Base-by-base conservation (phyloP, 2,797 vertebrate genomes). In the Dicrostonyx torquatus region DNA sequence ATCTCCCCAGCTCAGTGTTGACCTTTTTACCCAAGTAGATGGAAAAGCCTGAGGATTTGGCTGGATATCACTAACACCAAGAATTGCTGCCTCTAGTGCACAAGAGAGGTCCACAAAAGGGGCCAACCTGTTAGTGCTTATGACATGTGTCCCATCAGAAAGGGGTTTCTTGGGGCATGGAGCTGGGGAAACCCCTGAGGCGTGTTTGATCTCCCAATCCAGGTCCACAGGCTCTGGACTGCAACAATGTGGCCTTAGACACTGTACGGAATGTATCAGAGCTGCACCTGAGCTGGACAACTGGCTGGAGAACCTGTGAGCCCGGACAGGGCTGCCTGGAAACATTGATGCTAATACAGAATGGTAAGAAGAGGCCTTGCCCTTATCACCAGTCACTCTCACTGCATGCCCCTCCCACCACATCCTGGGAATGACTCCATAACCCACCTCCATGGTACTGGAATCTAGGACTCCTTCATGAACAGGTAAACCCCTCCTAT, bases 161-260 rank as follows among this genome's bases (percentile, higher is more conserved):
- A 50, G 31, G 45, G 66, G 1, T 14, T 20, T 88, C 14, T 66
- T 0, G 4, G 55, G 34, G 31, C 29, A 22, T 17, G 2, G 3
- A 17, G 8, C 22, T 11, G 6, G 18, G 26, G 62, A 45, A 5
- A 20, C 17, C 31, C 3, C 43, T 94, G 24, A 93, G 13, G n/a
- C 20, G 83, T 15, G 12, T 89, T 64, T 73, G 9, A 34, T 91
- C 15, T 73, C 31, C n/a, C 76, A 1, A 0, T 64, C 12, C 87
- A 97, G 96, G 87, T 20, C 4, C 1, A 0, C 75, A 72, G 29
- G 48, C 91, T 3, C 68, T 96, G 91, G 31, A 10, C 40, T 97
- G 97, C 60, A 14, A 96, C 4, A 0, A 0, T 0, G 68, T 0
- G 4, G 0, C 0, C 0, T 0, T 0, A 2, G 0, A 24, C 1